These are phyloP conservation scores for Ephydatia muelleri DNA, from an alignment of 37 sponge, comb jelly and placozoan genomes.

Conservation along the genomic window DNA sequence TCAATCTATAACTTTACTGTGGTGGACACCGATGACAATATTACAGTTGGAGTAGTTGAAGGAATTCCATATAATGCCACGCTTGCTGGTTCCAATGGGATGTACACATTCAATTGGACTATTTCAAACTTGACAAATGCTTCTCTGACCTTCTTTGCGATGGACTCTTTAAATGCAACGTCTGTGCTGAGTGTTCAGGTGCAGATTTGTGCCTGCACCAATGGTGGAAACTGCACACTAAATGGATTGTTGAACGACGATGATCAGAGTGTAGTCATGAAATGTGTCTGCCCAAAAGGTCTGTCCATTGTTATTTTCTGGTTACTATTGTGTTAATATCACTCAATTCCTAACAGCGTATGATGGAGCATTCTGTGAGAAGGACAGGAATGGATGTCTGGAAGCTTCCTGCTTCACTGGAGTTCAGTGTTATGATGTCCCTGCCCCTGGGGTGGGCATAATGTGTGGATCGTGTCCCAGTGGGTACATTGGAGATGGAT, in stretches of 20 bases:
- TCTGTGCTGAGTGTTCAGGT: not conserved
- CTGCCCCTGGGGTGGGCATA: not conserved
- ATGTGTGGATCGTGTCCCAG: slow-evolving; percentile 4
- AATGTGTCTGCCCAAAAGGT: slow-evolving; percentile 4
- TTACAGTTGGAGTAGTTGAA: not conserved
- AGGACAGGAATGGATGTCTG: slow-evolving; percentile 2
- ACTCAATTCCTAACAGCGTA: not conserved
- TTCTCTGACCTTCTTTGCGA: slow-evolving; percentile 2
- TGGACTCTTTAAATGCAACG: not conserved
- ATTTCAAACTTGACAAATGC: not conserved
- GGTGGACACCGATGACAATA: not conserved
- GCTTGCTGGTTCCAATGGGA: not conserved
- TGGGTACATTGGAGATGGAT: slow-evolving; percentile 2
- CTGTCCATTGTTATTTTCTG: not conserved
- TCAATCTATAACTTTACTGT: not conserved
- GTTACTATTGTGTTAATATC: not conserved
- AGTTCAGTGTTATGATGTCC: slow-evolving; percentile 13
- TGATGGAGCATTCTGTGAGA: not conserved
- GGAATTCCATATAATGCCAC: not conserved
- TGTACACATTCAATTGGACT: slow-evolving; percentile 2
- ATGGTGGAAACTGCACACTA: slow-evolving; percentile 6
- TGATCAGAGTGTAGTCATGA: not conserved
- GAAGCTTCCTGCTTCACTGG: slow-evolving; percentile 2
- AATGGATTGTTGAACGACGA: not conserved
- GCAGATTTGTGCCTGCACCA: slow-evolving; percentile 3